These are phyloP conservation scores for Zootoca vivipara DNA, from an alignment of 2,113 vertebrate species.

Conservation along the genomic window DNA sequence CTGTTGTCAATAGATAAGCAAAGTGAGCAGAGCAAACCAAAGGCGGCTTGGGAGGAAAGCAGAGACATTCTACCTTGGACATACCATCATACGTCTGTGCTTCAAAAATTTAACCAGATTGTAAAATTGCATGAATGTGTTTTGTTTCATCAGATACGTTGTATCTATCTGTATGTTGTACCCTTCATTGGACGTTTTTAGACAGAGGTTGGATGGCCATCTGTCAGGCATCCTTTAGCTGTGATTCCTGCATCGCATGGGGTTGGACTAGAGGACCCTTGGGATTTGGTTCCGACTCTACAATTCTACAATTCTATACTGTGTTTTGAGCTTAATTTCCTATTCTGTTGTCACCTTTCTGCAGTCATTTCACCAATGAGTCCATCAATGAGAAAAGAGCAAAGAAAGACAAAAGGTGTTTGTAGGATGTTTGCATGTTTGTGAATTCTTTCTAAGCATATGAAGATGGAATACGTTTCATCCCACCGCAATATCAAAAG, in stretches of 20 bases:
- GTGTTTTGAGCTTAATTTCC: conserved; percentile 43
- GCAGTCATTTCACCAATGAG: conserved; percentile 43
- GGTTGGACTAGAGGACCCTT: too few species aligned
- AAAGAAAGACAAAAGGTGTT: neutral
- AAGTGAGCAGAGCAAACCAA: neutral
- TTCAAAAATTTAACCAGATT: conserved; percentile 15
- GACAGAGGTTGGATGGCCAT: too few species aligned
- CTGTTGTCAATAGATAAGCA: neutral
- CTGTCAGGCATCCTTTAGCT: too few species aligned
- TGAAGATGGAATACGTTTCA: neutral
- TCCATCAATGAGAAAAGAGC: conserved; percentile 33
- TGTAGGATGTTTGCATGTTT: fast-evolving
- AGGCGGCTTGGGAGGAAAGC: neutral
- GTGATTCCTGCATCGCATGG: too few species aligned
- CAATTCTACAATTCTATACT: too few species aligned
- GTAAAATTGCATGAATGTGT: conserved; percentile 35
- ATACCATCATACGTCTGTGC: neutral
- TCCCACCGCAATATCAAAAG: conserved; percentile 13
- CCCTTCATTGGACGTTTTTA: too few species aligned
- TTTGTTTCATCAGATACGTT: neutral
- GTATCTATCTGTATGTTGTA: conserved; percentile 16
- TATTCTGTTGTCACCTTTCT: conserved; percentile 48
- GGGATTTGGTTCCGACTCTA: too few species aligned
- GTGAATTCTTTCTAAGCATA: conserved; percentile 6
- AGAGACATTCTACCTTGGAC: neutral